Base-by-base conservation (phyloP, 2,888 invertebrate genomes). In the Anodontia alba region DNA sequence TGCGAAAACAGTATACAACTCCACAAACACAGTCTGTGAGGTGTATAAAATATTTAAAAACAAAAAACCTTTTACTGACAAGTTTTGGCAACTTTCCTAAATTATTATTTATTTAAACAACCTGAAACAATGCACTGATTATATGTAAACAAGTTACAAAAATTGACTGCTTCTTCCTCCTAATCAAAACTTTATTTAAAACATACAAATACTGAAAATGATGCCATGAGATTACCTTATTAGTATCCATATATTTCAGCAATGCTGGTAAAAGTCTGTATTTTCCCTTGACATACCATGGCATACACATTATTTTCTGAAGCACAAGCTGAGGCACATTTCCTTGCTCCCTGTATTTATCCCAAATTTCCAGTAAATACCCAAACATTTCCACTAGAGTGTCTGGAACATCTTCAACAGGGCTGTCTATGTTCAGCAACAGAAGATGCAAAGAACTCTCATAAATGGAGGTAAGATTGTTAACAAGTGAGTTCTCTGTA, bases 381-480 rank as follows among this genome's bases (percentile, higher is more conserved):
- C 81, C 69, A 69, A 92, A 91, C 10, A 89, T 87, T n/a, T 89
- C 88, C 5, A 85, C 78, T 12, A 89, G 89, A 76, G 81, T 82
- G 33, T 91, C 91, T 31, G 91, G 83, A 17, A 93, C 92, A 78
- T 93, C 93, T 57, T 92, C 92, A n/a, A 93, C 91, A 12, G 93
- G 93, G 72, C 91, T 92, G 76, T 93, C 93, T 87, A 91, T 89
- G 83, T 92, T 89, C 54, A 90, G 76, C 85, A 91, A 90, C 29
- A 93, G 84, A 23, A 92, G 76, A 8, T 88, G 76, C 51, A 92
- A 69, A n/a, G 91, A 90, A 33, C 84, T 76, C 51, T 76, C 67
- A 20, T 83, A 54, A 38, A 84, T 72, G 70, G 73, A 73, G 62
- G 62, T 38, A 46, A 76, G n/a, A 36, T 80, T 73, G 29, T 15